Evolutionary conservation across 2,888 invertebrate species (phyloP).

Genomic region (Chrysina gloriosa): DNA sequence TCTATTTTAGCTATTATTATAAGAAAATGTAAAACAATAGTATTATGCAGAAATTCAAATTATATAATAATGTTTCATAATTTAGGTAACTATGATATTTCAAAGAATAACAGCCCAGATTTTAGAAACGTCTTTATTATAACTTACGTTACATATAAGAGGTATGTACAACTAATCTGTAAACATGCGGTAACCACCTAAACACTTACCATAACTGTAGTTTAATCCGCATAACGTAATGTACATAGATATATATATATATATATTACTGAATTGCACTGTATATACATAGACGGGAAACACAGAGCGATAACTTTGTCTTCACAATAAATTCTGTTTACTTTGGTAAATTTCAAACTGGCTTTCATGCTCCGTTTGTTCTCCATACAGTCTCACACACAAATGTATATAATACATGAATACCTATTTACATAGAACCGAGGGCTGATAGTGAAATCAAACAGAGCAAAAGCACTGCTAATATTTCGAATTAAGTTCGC

Average conservation of each 20-base stretch:
- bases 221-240: not conserved
- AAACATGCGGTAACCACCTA: constrained; percentile 22
- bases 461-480: not conserved
- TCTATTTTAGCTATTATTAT: too few relatives aligned
- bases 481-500: constrained; percentile 2
- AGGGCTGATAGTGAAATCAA: not conserved
- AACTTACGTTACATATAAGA: constrained; percentile 3
- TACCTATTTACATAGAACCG: constrained; percentile 16
- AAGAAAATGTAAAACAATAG: too few relatives aligned
- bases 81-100: too few relatives aligned
- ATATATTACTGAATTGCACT: constrained; percentile 7
- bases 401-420: not conserved
- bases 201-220: not conserved
- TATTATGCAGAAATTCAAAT: too few relatives aligned
- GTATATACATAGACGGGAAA: not conserved
- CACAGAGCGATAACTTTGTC: constrained; percentile 17
- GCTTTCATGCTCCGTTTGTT: constrained; percentile 13
- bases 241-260: constrained; percentile 13
- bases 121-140: constrained; percentile 4
- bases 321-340: constrained; percentile 17
- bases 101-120: not conserved
- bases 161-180: constrained; percentile 19
- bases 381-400: not conserved
- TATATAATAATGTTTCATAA: too few relatives aligned
- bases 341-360: constrained; percentile 30